Evolutionary conservation across 1,140 invertebrate genomes (phyloP).

Genomic region (Rhagoletis zephyria): DNA sequence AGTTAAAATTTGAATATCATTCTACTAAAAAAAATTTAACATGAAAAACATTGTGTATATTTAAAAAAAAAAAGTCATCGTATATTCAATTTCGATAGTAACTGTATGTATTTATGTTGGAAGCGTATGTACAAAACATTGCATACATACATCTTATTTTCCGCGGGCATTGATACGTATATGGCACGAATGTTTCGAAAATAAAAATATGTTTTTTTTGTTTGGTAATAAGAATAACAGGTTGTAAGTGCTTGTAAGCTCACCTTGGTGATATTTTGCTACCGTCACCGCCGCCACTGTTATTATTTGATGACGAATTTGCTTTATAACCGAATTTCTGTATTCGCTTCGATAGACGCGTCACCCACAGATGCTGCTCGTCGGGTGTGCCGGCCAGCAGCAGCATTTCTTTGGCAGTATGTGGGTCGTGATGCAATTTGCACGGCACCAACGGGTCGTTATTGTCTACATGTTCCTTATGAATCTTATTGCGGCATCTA

Average conservation of each 20-base stretch:
- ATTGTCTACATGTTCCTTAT: slow-evolving; percentile 93
- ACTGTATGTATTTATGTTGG: background rate
- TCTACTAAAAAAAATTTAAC: too few relatives aligned
- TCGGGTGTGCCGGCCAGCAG: slow-evolving; percentile 87
- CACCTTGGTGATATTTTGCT: slow-evolving; percentile 80
- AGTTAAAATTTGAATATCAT: too few relatives aligned
- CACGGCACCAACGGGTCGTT: slow-evolving; percentile 88
- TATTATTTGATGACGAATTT: slow-evolving; percentile 78
- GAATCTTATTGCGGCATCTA: slow-evolving; percentile 95
- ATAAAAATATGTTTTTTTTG: background rate
- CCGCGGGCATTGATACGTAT: background rate
- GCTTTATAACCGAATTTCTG: slow-evolving; percentile 94
- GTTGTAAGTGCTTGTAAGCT: slow-evolving; percentile 53
- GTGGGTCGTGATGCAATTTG: slow-evolving; percentile 94
- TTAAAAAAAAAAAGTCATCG: too few relatives aligned
- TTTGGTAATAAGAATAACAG: background rate
- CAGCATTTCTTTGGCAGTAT: slow-evolving; percentile 91
- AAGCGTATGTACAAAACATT: background rate
- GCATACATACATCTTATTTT: background rate
- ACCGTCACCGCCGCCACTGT: slow-evolving; percentile 77
- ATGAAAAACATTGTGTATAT: too few relatives aligned
- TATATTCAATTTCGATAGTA: too few relatives aligned
- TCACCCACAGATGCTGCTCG: slow-evolving; percentile 94
- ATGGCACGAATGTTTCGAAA: background rate
- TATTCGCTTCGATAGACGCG: slow-evolving; percentile 90